A percentile compares a stretch with the other conserved stretches of the same genome.
These are phyloP conservation scores for Thelaira solivaga DNA, from an alignment of 2,888 invertebrate species.

Conservation along the genomic window DNA sequence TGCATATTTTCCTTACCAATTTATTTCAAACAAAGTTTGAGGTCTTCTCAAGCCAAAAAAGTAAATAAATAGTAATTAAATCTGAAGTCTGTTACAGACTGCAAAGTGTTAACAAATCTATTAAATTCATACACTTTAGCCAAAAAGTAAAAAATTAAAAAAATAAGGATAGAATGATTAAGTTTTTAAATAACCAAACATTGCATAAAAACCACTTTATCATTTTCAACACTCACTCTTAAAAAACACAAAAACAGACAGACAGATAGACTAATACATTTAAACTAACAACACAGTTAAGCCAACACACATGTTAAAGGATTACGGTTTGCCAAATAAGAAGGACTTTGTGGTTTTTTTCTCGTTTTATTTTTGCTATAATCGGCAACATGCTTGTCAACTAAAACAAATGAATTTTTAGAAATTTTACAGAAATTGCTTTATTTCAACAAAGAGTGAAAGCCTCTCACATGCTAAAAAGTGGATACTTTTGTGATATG, in stretches of 20 bases:
- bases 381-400: background rate
- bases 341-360: background rate
- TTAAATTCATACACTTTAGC: background rate
- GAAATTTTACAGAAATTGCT: slow-evolving; percentile 2
- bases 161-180: background rate
- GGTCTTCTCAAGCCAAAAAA: too few species aligned
- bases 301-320: background rate
- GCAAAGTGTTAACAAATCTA: slow-evolving; percentile 2
- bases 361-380: too few species aligned
- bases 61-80: too few species aligned
- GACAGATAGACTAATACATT: background rate
- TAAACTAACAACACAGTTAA: too few species aligned
- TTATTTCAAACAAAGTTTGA: background rate
- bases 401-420: slow-evolving; percentile 10
- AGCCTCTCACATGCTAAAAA: too few species aligned
- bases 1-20: background rate
- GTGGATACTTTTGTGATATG: too few species aligned
- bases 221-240: slow-evolving; percentile 7
- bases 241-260: background rate
- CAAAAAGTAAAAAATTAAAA: background rate
- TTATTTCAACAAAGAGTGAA: background rate
- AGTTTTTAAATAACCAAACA: background rate
- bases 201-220: slow-evolving; percentile 8
- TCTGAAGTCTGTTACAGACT: background rate
- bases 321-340: background rate